Conservation (phyloP, 2,113 vertebrate genomes). For the Oceanites oceanicus region DNA sequence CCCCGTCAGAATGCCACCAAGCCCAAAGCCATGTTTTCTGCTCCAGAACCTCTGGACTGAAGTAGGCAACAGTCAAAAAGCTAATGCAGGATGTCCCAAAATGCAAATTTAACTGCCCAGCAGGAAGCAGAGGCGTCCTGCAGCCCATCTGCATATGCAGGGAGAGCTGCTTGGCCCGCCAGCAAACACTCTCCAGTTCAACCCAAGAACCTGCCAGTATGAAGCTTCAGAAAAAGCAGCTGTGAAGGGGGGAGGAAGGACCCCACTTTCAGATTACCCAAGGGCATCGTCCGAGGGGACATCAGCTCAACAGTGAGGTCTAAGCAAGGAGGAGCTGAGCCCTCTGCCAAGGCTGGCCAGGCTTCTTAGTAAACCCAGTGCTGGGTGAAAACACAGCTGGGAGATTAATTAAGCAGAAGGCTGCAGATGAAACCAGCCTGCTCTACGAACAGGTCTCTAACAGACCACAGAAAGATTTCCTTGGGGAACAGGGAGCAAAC, state of each 20-base stretch:
- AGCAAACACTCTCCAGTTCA: neutral
- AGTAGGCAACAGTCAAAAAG: neutral
- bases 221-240: neutral
- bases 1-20: neutral
- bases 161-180: neutral
- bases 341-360: neutral
- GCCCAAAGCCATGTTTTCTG: neutral
- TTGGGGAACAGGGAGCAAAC: neutral
- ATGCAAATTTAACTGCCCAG: too few relatives aligned
- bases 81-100: neutral
- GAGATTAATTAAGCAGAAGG: neutral
- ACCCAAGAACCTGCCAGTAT: fast-evolving
- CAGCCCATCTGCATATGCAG: fast-evolving
- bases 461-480: neutral
- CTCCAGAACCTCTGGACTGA: neutral
- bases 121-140: neutral
- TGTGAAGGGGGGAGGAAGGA: neutral
- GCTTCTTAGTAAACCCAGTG: neutral
- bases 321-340: neutral
- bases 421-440: neutral
- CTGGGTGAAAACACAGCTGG: neutral
- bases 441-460: neutral
- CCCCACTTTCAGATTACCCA: neutral
- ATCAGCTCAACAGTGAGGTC: neutral
- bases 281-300: neutral